phyloP scores from a whole-genome alignment of 92 coral and sea anemone species.

The Pocillopora meandrina region DNA sequence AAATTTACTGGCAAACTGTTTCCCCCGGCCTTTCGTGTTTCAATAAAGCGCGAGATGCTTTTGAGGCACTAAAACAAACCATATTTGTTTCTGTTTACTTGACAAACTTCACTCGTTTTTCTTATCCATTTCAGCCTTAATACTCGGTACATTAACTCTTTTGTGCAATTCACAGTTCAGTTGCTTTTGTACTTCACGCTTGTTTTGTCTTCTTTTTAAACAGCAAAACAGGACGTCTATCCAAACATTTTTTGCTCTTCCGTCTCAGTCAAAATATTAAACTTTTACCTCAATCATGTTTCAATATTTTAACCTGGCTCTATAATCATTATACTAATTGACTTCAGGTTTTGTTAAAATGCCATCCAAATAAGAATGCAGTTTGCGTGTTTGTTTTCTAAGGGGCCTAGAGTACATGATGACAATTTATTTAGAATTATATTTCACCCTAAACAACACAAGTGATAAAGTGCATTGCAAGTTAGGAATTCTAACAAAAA shows the following conservation, averaged over 20 bases:
- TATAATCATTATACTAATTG: not conserved
- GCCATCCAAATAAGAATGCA: not conserved
- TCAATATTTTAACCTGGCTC: not conserved
- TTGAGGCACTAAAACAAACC: not conserved
- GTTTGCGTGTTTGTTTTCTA: not conserved
- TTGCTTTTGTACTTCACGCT: not conserved
- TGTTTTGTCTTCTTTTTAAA: constrained; percentile 1
- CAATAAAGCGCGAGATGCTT: not conserved
- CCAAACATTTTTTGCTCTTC: not conserved
- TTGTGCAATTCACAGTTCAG: constrained; percentile 15
- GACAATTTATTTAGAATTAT: not conserved
- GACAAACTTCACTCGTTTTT: not conserved
- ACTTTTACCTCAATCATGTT: not conserved
- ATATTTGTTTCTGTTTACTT: not conserved
- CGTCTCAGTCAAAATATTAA: not conserved
- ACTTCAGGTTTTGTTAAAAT: not conserved
- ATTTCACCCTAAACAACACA: not conserved
- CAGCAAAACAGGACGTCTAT: not conserved
- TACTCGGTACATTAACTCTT: constrained; percentile 7
- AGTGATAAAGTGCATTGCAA: not conserved
- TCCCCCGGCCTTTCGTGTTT: not conserved
- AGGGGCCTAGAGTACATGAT: not conserved
- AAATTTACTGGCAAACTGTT: not conserved
- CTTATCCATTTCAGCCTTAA: not conserved
- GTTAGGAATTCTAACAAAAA: not conserved